Evolutionary conservation across 1,140 invertebrate genomes (phyloP).

Genomic region (Myzus persicae): DNA sequence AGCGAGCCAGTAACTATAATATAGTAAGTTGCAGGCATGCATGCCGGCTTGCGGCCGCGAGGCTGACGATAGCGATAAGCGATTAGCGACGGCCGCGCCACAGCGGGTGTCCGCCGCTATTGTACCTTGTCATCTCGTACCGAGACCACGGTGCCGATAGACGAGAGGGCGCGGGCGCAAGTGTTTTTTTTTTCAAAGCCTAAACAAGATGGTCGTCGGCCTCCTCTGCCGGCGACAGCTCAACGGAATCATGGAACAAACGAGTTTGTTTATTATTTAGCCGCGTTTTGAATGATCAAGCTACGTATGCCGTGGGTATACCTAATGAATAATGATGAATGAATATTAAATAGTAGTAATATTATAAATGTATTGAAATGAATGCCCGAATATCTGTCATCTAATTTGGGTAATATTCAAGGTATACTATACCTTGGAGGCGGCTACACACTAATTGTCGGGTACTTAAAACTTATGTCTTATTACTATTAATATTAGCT

Average conservation of each 20-base stretch:
- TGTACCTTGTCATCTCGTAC: not conserved
- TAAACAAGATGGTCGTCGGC: slow-evolving; percentile 53
- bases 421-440: too few species aligned
- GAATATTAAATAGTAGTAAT: too few species aligned
- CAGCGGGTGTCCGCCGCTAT: not conserved
- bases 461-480: too few species aligned
- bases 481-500: too few species aligned
- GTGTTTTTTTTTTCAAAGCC: not conserved
- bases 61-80: not conserved
- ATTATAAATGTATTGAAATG: not conserved
- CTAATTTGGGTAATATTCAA: too few species aligned
- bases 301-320: too few species aligned
- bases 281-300: not conserved
- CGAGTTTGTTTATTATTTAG: slow-evolving; percentile 49
- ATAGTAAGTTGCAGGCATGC: not conserved
- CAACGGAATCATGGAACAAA: slow-evolving; percentile 43
- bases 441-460: too few species aligned
- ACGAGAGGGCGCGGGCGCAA: slow-evolving; percentile 33
- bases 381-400: not conserved
- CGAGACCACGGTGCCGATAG: slow-evolving; percentile 11
- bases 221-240: not conserved
- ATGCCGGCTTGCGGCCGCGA: too few species aligned
- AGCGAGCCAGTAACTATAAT: too few species aligned
- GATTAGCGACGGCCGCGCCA: not conserved
- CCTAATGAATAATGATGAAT: too few species aligned